Conservation (phyloP, 2,888 invertebrate genomes). For the Platycnemis pennipes region DNA sequence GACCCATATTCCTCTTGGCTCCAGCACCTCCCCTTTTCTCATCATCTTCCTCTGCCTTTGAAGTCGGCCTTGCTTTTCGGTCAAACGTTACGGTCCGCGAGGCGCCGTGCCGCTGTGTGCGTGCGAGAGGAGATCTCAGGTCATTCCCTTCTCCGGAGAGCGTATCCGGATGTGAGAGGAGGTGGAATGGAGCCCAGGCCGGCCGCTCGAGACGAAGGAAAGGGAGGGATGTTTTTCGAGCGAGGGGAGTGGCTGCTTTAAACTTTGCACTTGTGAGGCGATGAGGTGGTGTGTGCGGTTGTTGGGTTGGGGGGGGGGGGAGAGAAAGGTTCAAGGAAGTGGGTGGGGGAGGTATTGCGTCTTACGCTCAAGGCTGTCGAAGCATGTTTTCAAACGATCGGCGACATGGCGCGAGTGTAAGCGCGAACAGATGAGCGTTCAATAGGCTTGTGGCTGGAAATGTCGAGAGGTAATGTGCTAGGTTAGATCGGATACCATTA, state of each 20-base stretch:
- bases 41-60: background rate
- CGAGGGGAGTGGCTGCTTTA: too few species aligned
- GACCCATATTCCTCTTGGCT: background rate
- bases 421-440: too few species aligned
- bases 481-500: too few species aligned
- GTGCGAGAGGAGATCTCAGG: slow-evolving; percentile 40
- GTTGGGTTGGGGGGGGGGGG: background rate
- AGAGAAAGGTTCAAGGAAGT: too few species aligned
- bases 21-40: background rate
- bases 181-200: background rate
- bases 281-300: background rate
- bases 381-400: too few species aligned
- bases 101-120: background rate
- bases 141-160: slow-evolving; percentile 43
- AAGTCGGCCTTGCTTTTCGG: background rate
- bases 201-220: background rate
- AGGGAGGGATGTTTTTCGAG: background rate
- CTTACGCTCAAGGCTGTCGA: too few species aligned
- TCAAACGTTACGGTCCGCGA: slow-evolving; percentile 33
- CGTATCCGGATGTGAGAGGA: slow-evolving; percentile 56
- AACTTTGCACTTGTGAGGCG: too few species aligned
- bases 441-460: background rate
- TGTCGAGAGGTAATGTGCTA: too few species aligned
- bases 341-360: background rate
- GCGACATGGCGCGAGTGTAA: too few species aligned